Evolutionary conservation across 1,140 invertebrate genomes (phyloP).

Genomic region (Bicyclus anynana): DNA sequence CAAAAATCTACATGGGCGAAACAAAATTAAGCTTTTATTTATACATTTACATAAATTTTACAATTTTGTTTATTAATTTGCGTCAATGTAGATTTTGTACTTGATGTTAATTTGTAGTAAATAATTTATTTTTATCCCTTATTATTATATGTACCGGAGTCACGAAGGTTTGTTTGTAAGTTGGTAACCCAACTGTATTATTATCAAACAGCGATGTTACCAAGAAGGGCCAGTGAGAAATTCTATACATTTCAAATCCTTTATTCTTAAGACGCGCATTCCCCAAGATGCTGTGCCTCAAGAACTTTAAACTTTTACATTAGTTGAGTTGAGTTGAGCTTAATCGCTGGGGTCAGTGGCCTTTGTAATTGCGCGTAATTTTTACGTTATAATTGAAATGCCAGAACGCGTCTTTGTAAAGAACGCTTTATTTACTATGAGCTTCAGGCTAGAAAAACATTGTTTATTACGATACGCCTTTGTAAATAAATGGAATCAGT

Average conservation of each 20-base stretch:
- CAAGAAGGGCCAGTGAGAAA: neutral
- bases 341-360: slow-evolving; percentile 27
- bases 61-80: no score
- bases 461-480: no score
- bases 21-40: no score
- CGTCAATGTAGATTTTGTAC: no score
- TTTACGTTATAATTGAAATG: slow-evolving; percentile 42
- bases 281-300: neutral
- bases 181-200: neutral
- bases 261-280: neutral
- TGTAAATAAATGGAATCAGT: no score
- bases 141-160: no score
- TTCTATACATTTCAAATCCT: neutral
- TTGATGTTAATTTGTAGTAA: no score
- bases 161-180: neutral
- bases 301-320: slow-evolving; percentile 6
- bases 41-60: no score
- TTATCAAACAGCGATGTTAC: neutral
- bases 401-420: slow-evolving; percentile 1
- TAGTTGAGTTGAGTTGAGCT: neutral
- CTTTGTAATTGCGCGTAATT: slow-evolving; percentile 51
- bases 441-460: no score
- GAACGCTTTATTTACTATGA: no score
- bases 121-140: no score
- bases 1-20: no score